Evolutionary conservation across 1,140 invertebrate species (phyloP).

Genomic region (Aphaenogaster floridana): DNA sequence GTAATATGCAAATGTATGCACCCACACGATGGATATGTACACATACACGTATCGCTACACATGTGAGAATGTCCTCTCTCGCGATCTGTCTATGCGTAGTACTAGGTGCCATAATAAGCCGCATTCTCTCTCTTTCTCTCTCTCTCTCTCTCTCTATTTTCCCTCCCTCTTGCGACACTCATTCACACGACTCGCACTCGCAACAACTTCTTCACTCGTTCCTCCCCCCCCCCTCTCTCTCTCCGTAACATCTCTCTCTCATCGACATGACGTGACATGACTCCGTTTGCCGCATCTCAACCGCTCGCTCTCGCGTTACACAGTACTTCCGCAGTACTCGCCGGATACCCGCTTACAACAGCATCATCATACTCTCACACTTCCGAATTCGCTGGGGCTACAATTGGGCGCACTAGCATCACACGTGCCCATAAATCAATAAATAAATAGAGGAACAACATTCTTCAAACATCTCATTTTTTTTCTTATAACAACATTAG

Average conservation of each 20-base stretch:
- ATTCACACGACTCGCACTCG: slow-evolving; percentile 55
- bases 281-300: slow-evolving; percentile 63
- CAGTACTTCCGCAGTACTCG: background rate
- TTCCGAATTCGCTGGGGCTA: slow-evolving; percentile 78
- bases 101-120: slow-evolving; percentile 85
- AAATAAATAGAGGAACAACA: slow-evolving; percentile 86
- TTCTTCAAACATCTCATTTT: slow-evolving; percentile 81
- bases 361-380: slow-evolving; percentile 77
- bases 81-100: slow-evolving; percentile 81
- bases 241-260: slow-evolving; percentile 25
- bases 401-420: slow-evolving; percentile 60
- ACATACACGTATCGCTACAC: slow-evolving; percentile 1
- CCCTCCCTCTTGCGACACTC: slow-evolving; percentile 32
- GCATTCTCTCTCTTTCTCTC: slow-evolving; percentile 65
- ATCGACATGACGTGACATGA: slow-evolving; percentile 28
- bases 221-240: slow-evolving; percentile 24
- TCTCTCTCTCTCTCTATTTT: background rate
- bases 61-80: slow-evolving; percentile 1
- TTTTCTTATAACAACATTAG: slow-evolving; percentile 85
- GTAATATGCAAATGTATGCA: background rate
- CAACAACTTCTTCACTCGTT: slow-evolving; percentile 41
- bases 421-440: slow-evolving; percentile 79
- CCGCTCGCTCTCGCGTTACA: slow-evolving; percentile 66
- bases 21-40: background rate
- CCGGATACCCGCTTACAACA: slow-evolving; percentile 35